A percentile compares a stretch with the other conserved stretches of the same genome.
Evolutionary conservation across 2,797 vertebrate genomes (phyloP).

Genomic region (Benthosema pterotum): DNA sequence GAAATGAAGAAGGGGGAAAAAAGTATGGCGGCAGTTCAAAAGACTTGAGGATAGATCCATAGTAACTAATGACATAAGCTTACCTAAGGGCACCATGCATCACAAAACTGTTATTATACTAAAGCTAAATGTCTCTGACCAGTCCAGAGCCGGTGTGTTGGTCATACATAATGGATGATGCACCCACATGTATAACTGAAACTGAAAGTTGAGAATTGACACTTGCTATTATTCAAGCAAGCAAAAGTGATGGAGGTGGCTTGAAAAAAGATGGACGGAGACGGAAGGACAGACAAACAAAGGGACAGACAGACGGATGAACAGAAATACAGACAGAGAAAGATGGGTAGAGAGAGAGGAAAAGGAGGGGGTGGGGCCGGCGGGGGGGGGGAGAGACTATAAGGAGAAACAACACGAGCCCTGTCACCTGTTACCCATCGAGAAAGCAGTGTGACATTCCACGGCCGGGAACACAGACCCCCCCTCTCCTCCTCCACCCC

Average conservation of each 20-base stretch:
- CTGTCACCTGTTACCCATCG: conserved; percentile 62
- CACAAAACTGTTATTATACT: conserved; percentile 27
- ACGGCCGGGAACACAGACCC: conserved; percentile 41
- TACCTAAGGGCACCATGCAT: conserved; percentile 28
- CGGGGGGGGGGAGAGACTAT: conserved; percentile 8
- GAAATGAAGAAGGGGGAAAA: conserved; percentile 32
- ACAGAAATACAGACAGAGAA: background rate
- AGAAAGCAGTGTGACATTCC: conserved; percentile 72
- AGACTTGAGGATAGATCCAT: conserved; percentile 24
- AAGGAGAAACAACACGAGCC: conserved; percentile 32
- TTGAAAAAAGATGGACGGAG: background rate
- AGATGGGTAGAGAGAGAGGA: background rate
- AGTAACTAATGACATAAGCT: conserved; percentile 33
- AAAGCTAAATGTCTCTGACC: conserved; percentile 2
- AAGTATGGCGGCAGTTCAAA: conserved; percentile 17
- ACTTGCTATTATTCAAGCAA: conserved; percentile 23
- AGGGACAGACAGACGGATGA: background rate
- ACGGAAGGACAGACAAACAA: conserved; percentile 3
- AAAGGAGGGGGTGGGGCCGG: background rate
- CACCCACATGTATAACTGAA: conserved; percentile 1
- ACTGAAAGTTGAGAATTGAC: no score
- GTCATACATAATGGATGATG: conserved; percentile 15
- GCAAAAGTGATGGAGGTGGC: no score
- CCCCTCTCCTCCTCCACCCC: conserved; percentile 10
- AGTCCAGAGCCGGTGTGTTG: conserved; percentile 9